Evolutionary conservation across 2,888 invertebrate genomes (phyloP), one percentile per base, ranked within the genome.

Genomic region (Drosophila anomalata): DNA sequence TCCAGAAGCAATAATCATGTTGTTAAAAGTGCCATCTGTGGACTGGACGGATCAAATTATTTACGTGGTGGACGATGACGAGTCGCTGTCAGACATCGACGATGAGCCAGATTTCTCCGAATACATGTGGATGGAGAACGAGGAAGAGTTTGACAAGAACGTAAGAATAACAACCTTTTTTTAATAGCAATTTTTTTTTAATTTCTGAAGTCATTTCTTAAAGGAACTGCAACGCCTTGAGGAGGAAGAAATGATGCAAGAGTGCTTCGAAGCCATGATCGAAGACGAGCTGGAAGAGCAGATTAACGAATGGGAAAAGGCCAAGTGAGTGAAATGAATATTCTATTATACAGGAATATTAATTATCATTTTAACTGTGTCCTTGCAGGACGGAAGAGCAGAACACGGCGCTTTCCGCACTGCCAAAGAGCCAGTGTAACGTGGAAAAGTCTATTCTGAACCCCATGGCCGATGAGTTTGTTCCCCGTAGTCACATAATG

Each of bases 101-200:
- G 90, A 90, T 70, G 91, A 91, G 67, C 89, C 89, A 56, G 97
- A 97, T 91, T 97, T 97, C 90, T 95, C 96, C 0, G 97, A 97
- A 88, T 97, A 97, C 89, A 94, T 97, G 93, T 97, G 97, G 98
- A 97, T 97, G 97, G 97, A 97, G 90, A 96, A 97, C 87, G 96
- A 97, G 88, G 97, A 98, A 87, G 97, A 97, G 89, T 97, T 97
- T 90, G 97, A 98, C 88, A 96, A 96, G 91, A 96, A 96, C 94
- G 97, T 96, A 91, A 79, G 84, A 73, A 6, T 14, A 1, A 9
- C 9, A n/a, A 0, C 1, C 6, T 17, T n/a, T 20, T 12, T 3
- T 26, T 29, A 12, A 36, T 36, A 12, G 5, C 36, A 36, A 36
- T n/a, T 6, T n/a, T 2, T 2, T 1, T 26, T 39, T 1, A 14